These are phyloP conservation scores for Axis porcinus DNA, from an alignment of 2,113 vertebrate genomes.

Conservation along the genomic window DNA sequence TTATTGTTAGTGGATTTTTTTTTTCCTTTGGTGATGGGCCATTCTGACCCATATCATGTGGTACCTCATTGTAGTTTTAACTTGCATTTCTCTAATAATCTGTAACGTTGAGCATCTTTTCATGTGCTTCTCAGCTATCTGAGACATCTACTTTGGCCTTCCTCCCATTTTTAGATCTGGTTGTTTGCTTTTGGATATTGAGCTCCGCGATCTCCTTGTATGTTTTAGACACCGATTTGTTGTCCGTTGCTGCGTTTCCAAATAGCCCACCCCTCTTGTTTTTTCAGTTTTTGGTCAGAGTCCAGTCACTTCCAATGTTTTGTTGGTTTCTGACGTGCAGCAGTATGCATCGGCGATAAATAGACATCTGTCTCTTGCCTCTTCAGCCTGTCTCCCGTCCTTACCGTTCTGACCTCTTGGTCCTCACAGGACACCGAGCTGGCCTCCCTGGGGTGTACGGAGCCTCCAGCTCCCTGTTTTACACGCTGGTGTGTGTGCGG, in stretches of 20 bases:
- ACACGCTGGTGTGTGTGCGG: background rate
- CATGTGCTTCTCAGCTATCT: background rate
- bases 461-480: background rate
- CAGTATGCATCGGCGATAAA: background rate
- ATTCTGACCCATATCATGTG: background rate
- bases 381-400: background rate
- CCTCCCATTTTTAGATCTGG: background rate
- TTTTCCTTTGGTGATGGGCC: background rate
- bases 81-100: background rate
- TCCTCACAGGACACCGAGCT: background rate
- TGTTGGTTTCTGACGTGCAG: background rate
- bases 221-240: background rate
- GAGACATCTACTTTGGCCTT: background rate
- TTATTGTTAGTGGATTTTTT: background rate
- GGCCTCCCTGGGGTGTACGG: background rate
- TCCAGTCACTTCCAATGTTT: background rate
- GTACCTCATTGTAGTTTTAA: background rate
- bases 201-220: background rate
- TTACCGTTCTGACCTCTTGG: background rate
- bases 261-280: background rate
- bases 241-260: background rate
- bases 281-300: background rate
- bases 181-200: background rate
- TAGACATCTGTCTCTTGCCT: background rate
- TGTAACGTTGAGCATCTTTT: background rate